Evolutionary conservation across 2,797 vertebrate genomes (phyloP).

Genomic region (Ptychobarbus kaznakovi): DNA sequence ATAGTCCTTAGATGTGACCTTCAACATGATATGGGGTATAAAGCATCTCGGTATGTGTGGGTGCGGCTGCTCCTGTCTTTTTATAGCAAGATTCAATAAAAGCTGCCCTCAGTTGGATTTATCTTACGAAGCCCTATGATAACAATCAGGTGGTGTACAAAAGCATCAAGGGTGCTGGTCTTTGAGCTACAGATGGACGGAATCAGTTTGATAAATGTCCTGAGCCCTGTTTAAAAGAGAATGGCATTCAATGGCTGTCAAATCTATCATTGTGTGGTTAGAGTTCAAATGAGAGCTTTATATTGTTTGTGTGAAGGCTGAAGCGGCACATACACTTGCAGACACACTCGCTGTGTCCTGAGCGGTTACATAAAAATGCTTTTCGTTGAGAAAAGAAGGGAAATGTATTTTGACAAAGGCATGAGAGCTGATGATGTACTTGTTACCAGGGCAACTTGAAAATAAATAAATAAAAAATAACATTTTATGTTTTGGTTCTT

Average conservation of each 20-base stretch:
- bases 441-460: conserved; percentile 22
- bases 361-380: conserved; percentile 8
- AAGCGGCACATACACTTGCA: background rate
- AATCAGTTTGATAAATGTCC: conserved; percentile 43
- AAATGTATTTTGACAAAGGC: conserved; percentile 8
- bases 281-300: background rate
- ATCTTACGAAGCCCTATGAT: conserved; percentile 59
- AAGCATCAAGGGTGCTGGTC: conserved; percentile 26
- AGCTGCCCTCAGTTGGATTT: conserved; percentile 56
- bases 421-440: background rate
- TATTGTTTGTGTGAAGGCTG: background rate
- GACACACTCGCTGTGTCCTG: background rate
- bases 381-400: conserved; percentile 15
- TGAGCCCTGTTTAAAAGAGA: conserved; percentile 19
- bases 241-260: conserved; percentile 15
- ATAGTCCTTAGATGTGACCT: conserved; percentile 62
- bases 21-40: conserved; percentile 51
- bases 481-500: background rate
- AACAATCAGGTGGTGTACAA: conserved; percentile 54
- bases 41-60: conserved; percentile 24
- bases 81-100: conserved; percentile 60
- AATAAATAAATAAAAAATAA: background rate
- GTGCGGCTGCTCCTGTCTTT: conserved; percentile 45
- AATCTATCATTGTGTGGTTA: conserved; percentile 23
- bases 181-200: conserved; percentile 17